Evolutionary conservation across 1,140 invertebrate genomes (phyloP).

Genomic region (Aphaenogaster ashmeadi): DNA sequence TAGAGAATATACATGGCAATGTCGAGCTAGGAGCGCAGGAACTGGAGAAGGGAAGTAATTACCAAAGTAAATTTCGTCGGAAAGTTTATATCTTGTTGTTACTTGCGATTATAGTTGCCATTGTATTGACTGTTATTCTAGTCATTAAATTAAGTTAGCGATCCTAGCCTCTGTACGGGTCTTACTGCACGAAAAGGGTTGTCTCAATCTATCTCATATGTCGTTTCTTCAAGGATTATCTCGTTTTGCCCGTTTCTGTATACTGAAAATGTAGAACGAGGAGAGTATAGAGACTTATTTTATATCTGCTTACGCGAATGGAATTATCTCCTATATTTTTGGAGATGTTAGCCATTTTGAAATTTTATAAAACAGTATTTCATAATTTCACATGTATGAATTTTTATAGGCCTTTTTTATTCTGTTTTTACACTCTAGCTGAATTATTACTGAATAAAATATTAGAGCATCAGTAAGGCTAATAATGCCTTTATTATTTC

Average conservation of each 20-base stretch:
- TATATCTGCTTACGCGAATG: conserved; percentile 69
- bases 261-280: conserved; percentile 59
- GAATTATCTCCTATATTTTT: conserved; percentile 25
- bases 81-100: conserved; percentile 91
- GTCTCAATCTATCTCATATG: conserved; percentile 81
- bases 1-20: conserved; percentile 92
- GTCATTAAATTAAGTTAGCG: conserved; percentile 86
- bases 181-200: conserved; percentile 78
- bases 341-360: conserved; percentile 41
- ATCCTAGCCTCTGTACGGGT: conserved; percentile 74
- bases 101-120: conserved; percentile 89
- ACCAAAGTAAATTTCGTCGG: conserved; percentile 91
- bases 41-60: conserved; percentile 92
- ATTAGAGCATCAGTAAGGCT: conserved; percentile 9
- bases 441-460: conserved; percentile 37
- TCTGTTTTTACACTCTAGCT: conserved; percentile 15
- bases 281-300: conserved; percentile 76
- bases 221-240: conserved; percentile 47
- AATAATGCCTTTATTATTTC: conserved; percentile 3
- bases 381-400: conserved; percentile 56
- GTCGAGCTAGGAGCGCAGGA: conserved; percentile 93
- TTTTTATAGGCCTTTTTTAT: conserved; percentile 45
- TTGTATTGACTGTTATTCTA: conserved; percentile 88
- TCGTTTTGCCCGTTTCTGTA: conserved; percentile 64
- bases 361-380: conserved; percentile 61